Evolutionary conservation across 2,797 vertebrate species (phyloP).

Genomic region (Botia kubotai): DNA sequence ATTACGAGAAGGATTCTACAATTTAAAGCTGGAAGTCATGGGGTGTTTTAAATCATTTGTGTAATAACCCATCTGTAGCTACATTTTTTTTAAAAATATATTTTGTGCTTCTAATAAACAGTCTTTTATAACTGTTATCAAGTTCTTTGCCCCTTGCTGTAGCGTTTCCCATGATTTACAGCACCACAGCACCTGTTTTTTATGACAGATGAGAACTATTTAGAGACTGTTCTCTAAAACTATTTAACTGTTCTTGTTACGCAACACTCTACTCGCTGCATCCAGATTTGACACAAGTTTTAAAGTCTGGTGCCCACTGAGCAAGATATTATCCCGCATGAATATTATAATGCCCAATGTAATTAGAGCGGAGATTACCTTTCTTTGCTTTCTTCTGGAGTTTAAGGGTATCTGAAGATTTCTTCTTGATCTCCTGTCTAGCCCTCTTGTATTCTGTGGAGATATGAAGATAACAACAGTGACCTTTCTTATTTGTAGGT

Average conservation of each 20-base stretch:
- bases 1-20: background rate
- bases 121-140: constrained; percentile 14
- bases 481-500: constrained; percentile 1
- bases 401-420: constrained; percentile 95
- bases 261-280: background rate
- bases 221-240: no score
- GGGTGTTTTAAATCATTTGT: background rate
- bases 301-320: background rate
- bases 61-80: background rate
- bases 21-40: background rate
- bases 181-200: background rate
- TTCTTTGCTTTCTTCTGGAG: constrained; percentile 99
- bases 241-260: constrained; percentile 5
- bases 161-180: background rate
- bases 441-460: constrained; percentile 94
- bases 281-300: constrained; percentile 25
- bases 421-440: constrained; percentile 98
- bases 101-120: background rate
- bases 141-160: background rate
- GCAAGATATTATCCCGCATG: background rate
- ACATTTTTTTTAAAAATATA: background rate
- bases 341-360: background rate
- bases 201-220: constrained; percentile 3
- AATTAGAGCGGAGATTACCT: constrained; percentile 78
- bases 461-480: constrained; percentile 30